Conservation (phyloP, 2,888 invertebrate genomes). For the Dicyrtoma fusca region DNA sequence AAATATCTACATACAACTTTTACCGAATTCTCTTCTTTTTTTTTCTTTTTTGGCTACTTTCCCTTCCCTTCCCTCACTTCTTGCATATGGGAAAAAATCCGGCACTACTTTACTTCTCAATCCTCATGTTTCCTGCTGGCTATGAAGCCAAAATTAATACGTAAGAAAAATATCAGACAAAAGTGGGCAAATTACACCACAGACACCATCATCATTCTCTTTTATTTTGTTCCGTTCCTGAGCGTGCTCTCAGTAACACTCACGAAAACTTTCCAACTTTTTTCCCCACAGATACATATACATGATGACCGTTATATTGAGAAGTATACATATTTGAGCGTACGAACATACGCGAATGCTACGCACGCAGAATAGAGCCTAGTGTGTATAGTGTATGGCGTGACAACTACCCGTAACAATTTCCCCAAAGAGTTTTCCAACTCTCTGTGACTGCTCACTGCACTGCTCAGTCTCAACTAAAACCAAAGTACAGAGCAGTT, state of each 20-base stretch:
- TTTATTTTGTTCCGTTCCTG: conserved; percentile 22
- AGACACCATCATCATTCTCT: conserved; percentile 19
- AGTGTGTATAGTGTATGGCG: conserved; percentile 10
- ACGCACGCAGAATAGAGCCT: background rate
- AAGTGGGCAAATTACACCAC: conserved; percentile 22
- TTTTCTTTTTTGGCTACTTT: too few relatives aligned
- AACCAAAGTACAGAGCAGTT: background rate
- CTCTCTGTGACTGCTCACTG: background rate
- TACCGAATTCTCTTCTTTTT: too few relatives aligned
- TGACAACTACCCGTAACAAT: conserved; percentile 26
- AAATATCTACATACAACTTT: too few relatives aligned
- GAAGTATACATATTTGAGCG: conserved; percentile 7
- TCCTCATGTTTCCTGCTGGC: background rate
- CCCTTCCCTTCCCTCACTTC: too few relatives aligned
- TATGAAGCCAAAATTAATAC: conserved; percentile 18
- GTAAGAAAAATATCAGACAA: conserved; percentile 18
- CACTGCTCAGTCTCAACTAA: conserved; percentile 1
- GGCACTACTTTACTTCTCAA: background rate
- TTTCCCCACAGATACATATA: background rate
- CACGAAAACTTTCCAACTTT: conserved; percentile 29
- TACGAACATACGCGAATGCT: background rate
- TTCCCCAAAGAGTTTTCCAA: conserved; percentile 24
- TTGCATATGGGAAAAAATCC: too few relatives aligned
- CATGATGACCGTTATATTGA: conserved; percentile 19
- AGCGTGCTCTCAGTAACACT: conserved; percentile 22